Evolutionary conservation across 1,140 invertebrate species (phyloP).

Genomic region (Harlomillsia oculata): DNA sequence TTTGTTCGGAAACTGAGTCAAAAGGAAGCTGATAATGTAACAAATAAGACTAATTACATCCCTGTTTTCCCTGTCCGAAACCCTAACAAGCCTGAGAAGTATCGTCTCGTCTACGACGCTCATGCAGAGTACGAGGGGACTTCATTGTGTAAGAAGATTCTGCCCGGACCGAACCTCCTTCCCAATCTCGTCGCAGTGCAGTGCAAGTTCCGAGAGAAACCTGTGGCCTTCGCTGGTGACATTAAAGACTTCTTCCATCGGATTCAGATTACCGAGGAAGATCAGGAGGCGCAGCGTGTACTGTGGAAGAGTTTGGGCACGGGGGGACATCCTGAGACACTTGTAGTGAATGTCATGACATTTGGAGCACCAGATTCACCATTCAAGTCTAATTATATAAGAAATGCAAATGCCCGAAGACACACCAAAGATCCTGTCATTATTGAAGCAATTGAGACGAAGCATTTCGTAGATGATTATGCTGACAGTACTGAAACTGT

Average conservation of each 20-base stretch:
- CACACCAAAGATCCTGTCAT: neutral
- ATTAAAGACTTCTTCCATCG: neutral
- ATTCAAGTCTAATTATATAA: neutral
- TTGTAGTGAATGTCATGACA: neutral
- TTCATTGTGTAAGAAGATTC: conserved; percentile 35
- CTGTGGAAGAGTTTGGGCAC: neutral
- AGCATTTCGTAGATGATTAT: conserved; percentile 23
- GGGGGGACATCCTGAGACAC: neutral
- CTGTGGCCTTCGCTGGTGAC: conserved; percentile 35
- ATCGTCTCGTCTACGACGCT: conserved; percentile 37
- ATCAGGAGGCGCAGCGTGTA: neutral
- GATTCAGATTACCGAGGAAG: neutral
- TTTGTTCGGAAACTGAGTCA: conserved; percentile 5
- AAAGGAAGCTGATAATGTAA: too few species aligned
- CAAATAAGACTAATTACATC: conserved; percentile 22
- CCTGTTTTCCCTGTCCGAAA: conserved; percentile 35
- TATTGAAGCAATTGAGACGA: neutral
- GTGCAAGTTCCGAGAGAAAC: conserved; percentile 34
- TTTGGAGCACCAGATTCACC: neutral
- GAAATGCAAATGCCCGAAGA: neutral
- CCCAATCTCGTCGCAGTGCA: conserved; percentile 35
- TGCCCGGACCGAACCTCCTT: conserved; percentile 35
- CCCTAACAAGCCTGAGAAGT: conserved; percentile 33
- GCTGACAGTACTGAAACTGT: conserved; percentile 10
- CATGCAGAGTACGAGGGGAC: conserved; percentile 23